phyloP scores from a whole-genome alignment of 2,888 invertebrate species.

The Phortica magna region DNA sequence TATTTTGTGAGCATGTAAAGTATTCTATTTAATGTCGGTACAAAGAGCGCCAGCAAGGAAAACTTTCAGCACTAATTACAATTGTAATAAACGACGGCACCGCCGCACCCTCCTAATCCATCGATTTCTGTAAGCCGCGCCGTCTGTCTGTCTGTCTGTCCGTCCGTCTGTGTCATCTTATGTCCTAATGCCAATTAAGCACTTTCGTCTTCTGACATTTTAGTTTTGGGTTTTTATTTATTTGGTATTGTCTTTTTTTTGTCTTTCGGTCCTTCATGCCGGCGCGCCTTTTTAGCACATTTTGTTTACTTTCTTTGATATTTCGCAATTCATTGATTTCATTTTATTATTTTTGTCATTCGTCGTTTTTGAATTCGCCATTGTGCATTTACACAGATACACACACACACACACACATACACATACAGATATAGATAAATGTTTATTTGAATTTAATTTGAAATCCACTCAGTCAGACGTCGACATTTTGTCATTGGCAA shows the following conservation, averaged over 20 bases:
- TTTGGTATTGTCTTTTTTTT: background rate
- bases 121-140: constrained; percentile 2
- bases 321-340: constrained; percentile 29
- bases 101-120: constrained; percentile 12
- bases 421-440: background rate
- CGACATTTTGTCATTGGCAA: background rate
- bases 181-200: constrained; percentile 70
- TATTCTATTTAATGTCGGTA: constrained; percentile 10
- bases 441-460: constrained; percentile 7
- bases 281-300: background rate
- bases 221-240: constrained; percentile 18
- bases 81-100: constrained; percentile 46
- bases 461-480: background rate
- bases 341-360: constrained; percentile 14
- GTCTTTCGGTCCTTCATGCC: background rate
- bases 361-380: too few relatives aligned
- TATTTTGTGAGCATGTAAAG: constrained; percentile 14
- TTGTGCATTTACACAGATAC: too few relatives aligned
- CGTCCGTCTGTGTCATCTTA: constrained; percentile 50
- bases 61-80: constrained; percentile 56
- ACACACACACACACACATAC: too few relatives aligned
- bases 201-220: constrained; percentile 14
- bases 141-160: constrained; percentile 53
- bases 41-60: background rate
- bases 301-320: constrained; percentile 25